Conservation (phyloP, 2,797 vertebrate species). For the Sandelia bainsii region DNA sequence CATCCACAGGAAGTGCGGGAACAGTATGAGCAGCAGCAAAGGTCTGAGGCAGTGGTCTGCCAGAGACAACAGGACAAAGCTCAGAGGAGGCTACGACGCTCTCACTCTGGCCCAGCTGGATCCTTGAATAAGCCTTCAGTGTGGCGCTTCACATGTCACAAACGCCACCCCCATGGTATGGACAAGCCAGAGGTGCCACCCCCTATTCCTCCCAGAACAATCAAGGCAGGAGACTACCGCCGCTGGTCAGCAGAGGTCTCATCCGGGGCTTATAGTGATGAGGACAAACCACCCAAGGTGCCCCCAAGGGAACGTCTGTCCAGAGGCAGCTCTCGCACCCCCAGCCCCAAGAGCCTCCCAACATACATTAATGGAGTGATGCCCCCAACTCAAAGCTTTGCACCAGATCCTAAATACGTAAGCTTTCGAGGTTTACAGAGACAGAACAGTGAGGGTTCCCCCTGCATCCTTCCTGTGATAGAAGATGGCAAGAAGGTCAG, state of each 20-base stretch:
- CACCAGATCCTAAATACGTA: conserved; percentile 96
- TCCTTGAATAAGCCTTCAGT: conserved; percentile 91
- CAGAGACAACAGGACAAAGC: conserved; percentile 77
- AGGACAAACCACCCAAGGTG: conserved; percentile 94
- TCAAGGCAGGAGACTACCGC: conserved; percentile 89
- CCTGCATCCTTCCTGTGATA: conserved; percentile 95
- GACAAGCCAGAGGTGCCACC: conserved; percentile 94
- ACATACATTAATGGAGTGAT: conserved; percentile 94
- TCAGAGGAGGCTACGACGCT: conserved; percentile 90
- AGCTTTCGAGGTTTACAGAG: conserved; percentile 91
- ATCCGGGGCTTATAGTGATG: conserved; percentile 91
- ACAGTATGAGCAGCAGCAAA: conserved; percentile 61
- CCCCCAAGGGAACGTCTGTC: conserved; percentile 93
- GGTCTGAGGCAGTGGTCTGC: conserved; percentile 58
- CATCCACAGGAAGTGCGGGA: conserved; percentile 70
- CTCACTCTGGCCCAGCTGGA: conserved; percentile 94
- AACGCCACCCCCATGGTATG: conserved; percentile 79
- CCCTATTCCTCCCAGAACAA: conserved; percentile 91
- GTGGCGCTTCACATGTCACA: conserved; percentile 82
- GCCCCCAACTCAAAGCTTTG: conserved; percentile 98
- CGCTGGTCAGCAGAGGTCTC: conserved; percentile 97
- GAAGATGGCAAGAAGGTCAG: conserved; percentile 93
- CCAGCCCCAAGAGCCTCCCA: conserved; percentile 95
- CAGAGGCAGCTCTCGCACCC: conserved; percentile 88
- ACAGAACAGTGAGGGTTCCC: conserved; percentile 94